phyloP scores from a whole-genome alignment of 2,888 invertebrate species.

The Latheticus oryzae region DNA sequence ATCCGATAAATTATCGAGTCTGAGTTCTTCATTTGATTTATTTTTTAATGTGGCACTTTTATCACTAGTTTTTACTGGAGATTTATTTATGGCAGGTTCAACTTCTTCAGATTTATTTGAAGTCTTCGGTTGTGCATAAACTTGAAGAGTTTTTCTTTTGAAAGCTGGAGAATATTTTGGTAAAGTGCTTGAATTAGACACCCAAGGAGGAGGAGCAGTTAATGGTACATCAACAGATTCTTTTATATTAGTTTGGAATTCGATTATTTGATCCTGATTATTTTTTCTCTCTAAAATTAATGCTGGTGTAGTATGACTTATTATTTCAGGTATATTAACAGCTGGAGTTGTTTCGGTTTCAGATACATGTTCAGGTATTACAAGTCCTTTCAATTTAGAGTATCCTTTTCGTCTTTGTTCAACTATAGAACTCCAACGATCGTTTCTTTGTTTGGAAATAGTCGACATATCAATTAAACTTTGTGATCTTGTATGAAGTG shows the following conservation, averaged over 20 bases:
- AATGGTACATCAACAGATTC: constrained; percentile 46
- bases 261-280: constrained; percentile 41
- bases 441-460: constrained; percentile 55
- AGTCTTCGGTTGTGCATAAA: constrained; percentile 64
- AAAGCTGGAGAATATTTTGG: constrained; percentile 88
- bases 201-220: constrained; percentile 62
- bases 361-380: constrained; percentile 81
- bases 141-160: constrained; percentile 79
- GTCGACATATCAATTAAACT: constrained; percentile 66
- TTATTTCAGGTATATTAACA: constrained; percentile 85
- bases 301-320: constrained; percentile 67
- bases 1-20: constrained; percentile 54
- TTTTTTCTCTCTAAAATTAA: constrained; percentile 49
- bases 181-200: constrained; percentile 67
- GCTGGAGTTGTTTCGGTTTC: constrained; percentile 71
- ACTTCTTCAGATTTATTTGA: constrained; percentile 14
- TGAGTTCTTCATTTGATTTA: constrained; percentile 49
- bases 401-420: constrained; percentile 86
- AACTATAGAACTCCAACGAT: constrained; percentile 77
- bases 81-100: constrained; percentile 9
- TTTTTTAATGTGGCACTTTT: constrained; percentile 45
- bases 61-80: constrained; percentile 17
- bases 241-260: constrained; percentile 54
- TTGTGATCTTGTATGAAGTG: constrained; percentile 66
- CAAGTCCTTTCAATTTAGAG: constrained; percentile 87